These are phyloP conservation scores for Ridgeia piscesae DNA, from an alignment of 1,140 invertebrate species.

Conservation along the genomic window DNA sequence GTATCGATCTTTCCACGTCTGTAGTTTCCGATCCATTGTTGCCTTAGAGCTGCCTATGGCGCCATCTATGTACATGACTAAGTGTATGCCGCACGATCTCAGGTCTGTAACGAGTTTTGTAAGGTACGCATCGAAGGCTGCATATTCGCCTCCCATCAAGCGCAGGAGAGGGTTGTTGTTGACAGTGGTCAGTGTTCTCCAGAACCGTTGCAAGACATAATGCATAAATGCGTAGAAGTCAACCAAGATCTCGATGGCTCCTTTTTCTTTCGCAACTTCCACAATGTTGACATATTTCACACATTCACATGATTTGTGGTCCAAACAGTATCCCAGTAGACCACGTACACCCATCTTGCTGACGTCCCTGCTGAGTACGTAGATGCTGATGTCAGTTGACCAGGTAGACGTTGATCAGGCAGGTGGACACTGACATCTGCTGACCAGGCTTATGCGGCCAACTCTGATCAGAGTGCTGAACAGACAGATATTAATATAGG, in stretches of 20 bases:
- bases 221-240: conserved; percentile 49
- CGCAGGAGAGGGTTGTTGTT: conserved; percentile 42
- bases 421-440: background rate
- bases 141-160: conserved; percentile 48
- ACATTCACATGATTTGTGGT: conserved; percentile 36
- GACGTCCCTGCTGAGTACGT: background rate
- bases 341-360: conserved; percentile 45
- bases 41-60: conserved; percentile 42
- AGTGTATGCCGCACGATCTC: conserved; percentile 37
- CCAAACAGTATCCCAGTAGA: conserved; percentile 39
- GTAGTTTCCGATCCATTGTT: conserved; percentile 40
- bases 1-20: conserved; percentile 45
- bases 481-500: background rate
- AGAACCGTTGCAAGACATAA: conserved; percentile 40
- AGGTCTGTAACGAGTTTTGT: conserved; percentile 44
- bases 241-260: conserved; percentile 48
- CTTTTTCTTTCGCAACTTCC: conserved; percentile 35
- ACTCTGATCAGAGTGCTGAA: background rate
- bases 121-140: conserved; percentile 39
- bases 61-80: conserved; percentile 49
- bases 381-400: background rate
- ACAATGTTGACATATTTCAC: conserved; percentile 42
- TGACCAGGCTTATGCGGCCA: background rate
- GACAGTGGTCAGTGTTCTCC: conserved; percentile 36
- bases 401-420: background rate